A percentile compares a stretch with the other conserved stretches of the same genome.
phyloP scores from a whole-genome alignment of 2,888 invertebrate species.

The Taenaris catops region DNA sequence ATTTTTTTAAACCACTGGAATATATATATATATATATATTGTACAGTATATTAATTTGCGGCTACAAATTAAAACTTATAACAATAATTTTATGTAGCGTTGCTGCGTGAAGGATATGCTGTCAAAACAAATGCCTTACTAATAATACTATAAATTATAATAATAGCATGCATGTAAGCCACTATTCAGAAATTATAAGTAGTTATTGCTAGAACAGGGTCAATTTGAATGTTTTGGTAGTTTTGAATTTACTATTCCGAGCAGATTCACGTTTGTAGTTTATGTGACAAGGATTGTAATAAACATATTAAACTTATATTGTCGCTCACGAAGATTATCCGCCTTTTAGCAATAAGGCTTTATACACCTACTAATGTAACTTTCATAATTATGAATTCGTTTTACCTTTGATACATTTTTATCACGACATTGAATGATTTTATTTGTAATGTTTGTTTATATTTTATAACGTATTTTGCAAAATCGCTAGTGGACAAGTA shows the following conservation, averaged over 20 bases:
- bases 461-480: constrained; percentile 12
- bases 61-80: constrained; percentile 14
- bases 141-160: constrained; percentile 21
- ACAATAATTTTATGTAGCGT: constrained; percentile 11
- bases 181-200: constrained; percentile 22
- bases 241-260: constrained; percentile 12
- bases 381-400: constrained; percentile 30
- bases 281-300: constrained; percentile 9
- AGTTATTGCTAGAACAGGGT: constrained; percentile 31
- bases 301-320: constrained; percentile 15
- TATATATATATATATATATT: background rate
- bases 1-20: background rate
- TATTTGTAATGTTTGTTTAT: constrained; percentile 25
- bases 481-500: constrained; percentile 23
- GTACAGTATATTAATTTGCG: too few species aligned
- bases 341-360: constrained; percentile 64
- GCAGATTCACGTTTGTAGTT: constrained; percentile 15
- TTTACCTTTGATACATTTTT: constrained; percentile 26
- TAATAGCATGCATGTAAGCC: constrained; percentile 31
- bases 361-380: constrained; percentile 29
- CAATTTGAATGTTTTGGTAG: constrained; percentile 23
- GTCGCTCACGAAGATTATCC: constrained; percentile 64
- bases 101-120: constrained; percentile 8
- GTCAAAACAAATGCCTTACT: constrained; percentile 21
- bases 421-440: constrained; percentile 10